A percentile compares a stretch with the other conserved stretches of the same genome.
Conservation (phyloP, 2,888 invertebrate species). For the Epinotia bilunana region DNA sequence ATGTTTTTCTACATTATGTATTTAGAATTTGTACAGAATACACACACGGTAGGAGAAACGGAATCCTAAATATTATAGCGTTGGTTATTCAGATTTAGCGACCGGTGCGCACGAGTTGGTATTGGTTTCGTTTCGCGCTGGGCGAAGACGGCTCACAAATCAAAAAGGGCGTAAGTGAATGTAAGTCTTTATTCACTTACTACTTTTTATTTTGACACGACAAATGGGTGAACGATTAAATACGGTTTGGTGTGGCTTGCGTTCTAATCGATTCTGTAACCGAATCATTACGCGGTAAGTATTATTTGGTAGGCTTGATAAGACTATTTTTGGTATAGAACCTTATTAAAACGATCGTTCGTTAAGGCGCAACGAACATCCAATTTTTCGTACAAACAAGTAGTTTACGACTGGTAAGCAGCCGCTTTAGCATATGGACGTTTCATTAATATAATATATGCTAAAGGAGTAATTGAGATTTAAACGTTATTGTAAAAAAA, state of each 20-base stretch:
- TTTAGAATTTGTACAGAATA: no score
- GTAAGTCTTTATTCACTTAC: neutral
- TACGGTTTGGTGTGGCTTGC: conserved; percentile 18
- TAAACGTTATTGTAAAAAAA: no score
- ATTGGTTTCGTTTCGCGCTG: conserved; percentile 37
- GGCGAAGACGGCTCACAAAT: neutral
- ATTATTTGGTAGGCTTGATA: neutral
- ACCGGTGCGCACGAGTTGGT: conserved; percentile 40
- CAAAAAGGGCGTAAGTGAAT: conserved; percentile 1
- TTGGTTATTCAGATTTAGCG: conserved; percentile 35
- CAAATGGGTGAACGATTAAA: conserved; percentile 17
- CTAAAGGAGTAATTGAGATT: no score
- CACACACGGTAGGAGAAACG: neutral
- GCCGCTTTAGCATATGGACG: no score
- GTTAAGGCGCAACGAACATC: neutral
- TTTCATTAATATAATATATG: no score
- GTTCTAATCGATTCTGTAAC: conserved; percentile 10
- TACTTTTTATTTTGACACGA: neutral
- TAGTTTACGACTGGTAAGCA: no score
- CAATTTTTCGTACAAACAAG: no score
- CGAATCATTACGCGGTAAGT: conserved; percentile 4
- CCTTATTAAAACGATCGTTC: neutral
- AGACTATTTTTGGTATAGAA: neutral
- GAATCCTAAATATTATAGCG: conserved; percentile 30
- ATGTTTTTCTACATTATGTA: no score